Evolutionary conservation across 2,797 vertebrate species (phyloP).

Genomic region (Helicolenus hilgendorfi): DNA sequence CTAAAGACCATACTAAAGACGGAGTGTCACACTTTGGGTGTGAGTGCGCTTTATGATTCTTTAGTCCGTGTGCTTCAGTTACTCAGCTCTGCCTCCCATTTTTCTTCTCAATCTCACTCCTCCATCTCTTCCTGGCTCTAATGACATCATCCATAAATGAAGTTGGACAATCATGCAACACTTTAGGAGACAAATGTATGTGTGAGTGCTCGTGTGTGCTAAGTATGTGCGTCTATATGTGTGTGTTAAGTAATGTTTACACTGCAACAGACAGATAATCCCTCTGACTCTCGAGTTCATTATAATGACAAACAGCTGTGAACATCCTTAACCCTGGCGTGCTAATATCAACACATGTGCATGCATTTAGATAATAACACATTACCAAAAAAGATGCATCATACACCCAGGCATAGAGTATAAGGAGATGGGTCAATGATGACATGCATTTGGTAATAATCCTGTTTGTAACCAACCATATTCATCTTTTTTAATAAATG

Average conservation of each 20-base stretch:
- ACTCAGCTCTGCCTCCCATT: neutral
- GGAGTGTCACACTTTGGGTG: neutral
- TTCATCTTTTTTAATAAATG: neutral
- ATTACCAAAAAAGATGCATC: neutral
- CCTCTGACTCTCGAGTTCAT: constrained; percentile 49
- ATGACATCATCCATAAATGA: constrained; percentile 60
- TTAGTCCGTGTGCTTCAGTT: neutral
- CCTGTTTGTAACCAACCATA: neutral
- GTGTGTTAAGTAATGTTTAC: constrained; percentile 54
- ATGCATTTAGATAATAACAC: neutral
- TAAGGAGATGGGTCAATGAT: neutral
- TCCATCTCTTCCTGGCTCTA: constrained; percentile 28
- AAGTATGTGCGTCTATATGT: constrained; percentile 28
- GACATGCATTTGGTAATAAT: neutral
- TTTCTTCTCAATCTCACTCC: constrained; percentile 20
- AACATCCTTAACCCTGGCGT: no score
- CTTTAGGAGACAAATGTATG: constrained; percentile 40
- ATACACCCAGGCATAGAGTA: neutral
- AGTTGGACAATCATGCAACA: constrained; percentile 7
- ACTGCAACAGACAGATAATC: constrained; percentile 59
- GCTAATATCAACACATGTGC: neutral
- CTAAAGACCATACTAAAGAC: neutral
- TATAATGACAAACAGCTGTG: constrained; percentile 58
- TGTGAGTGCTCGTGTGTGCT: constrained; percentile 2
- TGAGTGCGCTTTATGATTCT: neutral